phyloP scores from a whole-genome alignment of 2,113 vertebrate genomes.

The Gadus macrocephalus region DNA sequence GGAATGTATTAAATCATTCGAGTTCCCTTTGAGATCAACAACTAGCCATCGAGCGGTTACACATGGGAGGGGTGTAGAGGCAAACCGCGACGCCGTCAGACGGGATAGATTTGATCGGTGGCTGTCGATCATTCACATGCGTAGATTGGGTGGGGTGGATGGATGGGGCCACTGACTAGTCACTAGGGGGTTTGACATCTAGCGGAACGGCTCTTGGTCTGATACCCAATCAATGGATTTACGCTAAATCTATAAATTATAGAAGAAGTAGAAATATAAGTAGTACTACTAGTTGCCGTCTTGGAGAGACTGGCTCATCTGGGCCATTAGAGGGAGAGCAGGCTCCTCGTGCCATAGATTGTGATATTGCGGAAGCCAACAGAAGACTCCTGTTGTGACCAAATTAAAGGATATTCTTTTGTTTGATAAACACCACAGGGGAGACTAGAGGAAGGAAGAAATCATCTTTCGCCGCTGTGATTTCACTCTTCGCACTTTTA shows the following conservation, averaged over 20 bases:
- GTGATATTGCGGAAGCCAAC: conserved; percentile 39
- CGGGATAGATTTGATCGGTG: no score
- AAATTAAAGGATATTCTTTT: conserved; percentile 74
- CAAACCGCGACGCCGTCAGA: neutral
- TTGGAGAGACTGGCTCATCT: conserved; percentile 49
- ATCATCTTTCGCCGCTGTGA: conserved; percentile 67
- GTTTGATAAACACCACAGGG: conserved; percentile 72
- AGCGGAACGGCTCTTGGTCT: no score
- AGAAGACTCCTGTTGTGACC: conserved; percentile 61
- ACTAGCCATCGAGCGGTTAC: neutral
- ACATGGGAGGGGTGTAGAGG: neutral
- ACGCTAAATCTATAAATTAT: no score
- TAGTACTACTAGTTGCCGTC: conserved; percentile 22
- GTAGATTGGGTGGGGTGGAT: no score
- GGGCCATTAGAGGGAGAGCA: conserved; percentile 44
- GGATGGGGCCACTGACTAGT: no score
- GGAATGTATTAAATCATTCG: neutral
- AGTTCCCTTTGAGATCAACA: neutral
- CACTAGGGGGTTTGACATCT: no score
- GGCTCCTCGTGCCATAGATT: conserved; percentile 49
- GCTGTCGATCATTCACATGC: no score
- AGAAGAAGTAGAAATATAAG: no score
- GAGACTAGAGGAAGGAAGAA: conserved; percentile 64
- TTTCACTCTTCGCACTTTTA: conserved; percentile 30
- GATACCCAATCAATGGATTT: no score